Evolutionary conservation across 2,797 vertebrate species (phyloP), one percentile per base, ranked within the genome.

Genomic region (Coranthus polyacanthus): DNA sequence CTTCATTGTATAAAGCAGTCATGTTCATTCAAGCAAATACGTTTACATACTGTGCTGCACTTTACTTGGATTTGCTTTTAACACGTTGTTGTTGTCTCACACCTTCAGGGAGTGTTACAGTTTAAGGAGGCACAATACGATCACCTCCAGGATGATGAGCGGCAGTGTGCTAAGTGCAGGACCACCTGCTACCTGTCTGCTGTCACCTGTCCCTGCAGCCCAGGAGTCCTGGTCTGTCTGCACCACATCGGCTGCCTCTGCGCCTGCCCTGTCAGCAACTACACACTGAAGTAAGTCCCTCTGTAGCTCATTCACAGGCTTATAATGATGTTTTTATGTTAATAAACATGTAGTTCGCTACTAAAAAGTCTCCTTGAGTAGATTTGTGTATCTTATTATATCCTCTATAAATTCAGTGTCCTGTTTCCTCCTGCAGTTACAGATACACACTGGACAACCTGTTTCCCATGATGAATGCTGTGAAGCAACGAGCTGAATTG

Each of bases 141-240:
- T 68, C 86, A 96, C 68, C 92, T 99, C 57, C 96, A 97, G 51
- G 98, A 99, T 8, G 98, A 99, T 6, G 98, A 98, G 82, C 95
- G 98, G 1, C 98, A 99, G 83, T 99, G 98, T 72, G 56, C 91
- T 24, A 96, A 95, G 84, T 99, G 98, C 85, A 95, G 96, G 84
- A 98, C 98, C 63, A 99, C 98, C 18, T 99, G 98, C 77, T 99
- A 95, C 92, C 95, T 99, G 93, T 99, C 97, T 22, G 96, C 97
- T 26, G 71, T 98, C 72, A 97, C 94, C 65, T 99, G 98, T 71
- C 83, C 94, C 7, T 98, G 97, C 52, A 95, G 89, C 66, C 93
- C 96, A 0, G 95, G 94, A 0, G 56, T 90, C 1, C 84, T 99
- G 68, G 98, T 96, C n/a, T 99, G 98, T 90, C 87, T 99, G 59